These are phyloP conservation scores for Leptinotarsa peninsularis DNA, from an alignment of 2,888 invertebrate species.

Conservation along the genomic window DNA sequence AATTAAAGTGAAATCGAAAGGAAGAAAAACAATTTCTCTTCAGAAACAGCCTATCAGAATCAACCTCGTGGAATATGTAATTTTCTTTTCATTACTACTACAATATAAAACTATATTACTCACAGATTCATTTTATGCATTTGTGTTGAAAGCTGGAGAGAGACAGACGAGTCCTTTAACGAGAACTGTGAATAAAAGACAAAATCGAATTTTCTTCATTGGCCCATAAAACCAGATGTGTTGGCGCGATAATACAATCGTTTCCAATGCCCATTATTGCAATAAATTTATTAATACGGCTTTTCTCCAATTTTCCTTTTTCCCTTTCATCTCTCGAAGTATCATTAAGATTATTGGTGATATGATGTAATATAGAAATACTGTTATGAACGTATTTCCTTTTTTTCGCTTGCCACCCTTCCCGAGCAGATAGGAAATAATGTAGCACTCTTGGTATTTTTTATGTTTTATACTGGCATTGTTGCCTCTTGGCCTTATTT, in stretches of 20 bases:
- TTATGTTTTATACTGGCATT: background rate
- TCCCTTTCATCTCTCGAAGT: slow-evolving; percentile 53
- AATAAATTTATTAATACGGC: slow-evolving; percentile 61
- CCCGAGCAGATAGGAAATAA: slow-evolving; percentile 38
- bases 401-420: slow-evolving; percentile 26
- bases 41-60: too few relatives aligned
- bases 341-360: slow-evolving; percentile 59
- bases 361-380: slow-evolving; percentile 59
- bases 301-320: slow-evolving; percentile 47
- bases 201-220: background rate
- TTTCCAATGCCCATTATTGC: slow-evolving; percentile 52
- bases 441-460: slow-evolving; percentile 13
- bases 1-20: too few relatives aligned
- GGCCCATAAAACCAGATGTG: slow-evolving; percentile 38
- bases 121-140: too few relatives aligned
- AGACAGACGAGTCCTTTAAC: background rate
- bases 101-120: too few relatives aligned
- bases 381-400: slow-evolving; percentile 52
- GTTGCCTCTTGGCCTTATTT: background rate
- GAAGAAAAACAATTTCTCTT: too few relatives aligned
- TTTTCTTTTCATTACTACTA: too few relatives aligned
- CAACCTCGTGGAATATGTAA: too few relatives aligned
- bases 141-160: background rate
- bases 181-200: background rate
- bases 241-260: slow-evolving; percentile 40